These are phyloP conservation scores for Byasa hedistus DNA, from an alignment of 2,888 invertebrate genomes.

Conservation along the genomic window DNA sequence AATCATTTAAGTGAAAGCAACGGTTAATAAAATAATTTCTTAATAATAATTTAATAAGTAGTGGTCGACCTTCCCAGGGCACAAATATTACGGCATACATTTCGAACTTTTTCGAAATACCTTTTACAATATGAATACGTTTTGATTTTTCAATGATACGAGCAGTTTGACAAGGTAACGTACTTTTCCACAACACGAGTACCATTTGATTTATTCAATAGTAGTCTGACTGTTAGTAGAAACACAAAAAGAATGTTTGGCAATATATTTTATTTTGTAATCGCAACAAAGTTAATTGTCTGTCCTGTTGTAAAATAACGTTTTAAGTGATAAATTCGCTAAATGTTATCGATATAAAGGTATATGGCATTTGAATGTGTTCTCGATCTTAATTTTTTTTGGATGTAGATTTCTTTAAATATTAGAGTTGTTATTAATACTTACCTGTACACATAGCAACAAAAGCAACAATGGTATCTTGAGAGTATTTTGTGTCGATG, in stretches of 20 bases:
- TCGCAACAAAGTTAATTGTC: background rate
- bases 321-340: background rate
- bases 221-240: background rate
- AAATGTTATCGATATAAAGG: background rate
- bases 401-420: no score
- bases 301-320: background rate
- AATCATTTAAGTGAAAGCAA: background rate
- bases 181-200: constrained; percentile 12
- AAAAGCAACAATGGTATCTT: no score
- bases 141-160: constrained; percentile 6
- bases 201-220: background rate
- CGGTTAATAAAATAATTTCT: constrained; percentile 5
- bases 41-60: constrained; percentile 5
- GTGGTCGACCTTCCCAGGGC: constrained; percentile 23
- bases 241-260: background rate
- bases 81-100: constrained; percentile 6
- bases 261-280: background rate
- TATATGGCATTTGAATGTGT: background rate
- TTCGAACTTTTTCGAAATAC: constrained; percentile 23
- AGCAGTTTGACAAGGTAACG: constrained; percentile 17
- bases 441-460: no score
- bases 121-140: constrained; percentile 17
- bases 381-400: background rate
- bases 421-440: no score
- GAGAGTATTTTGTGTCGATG: no score